Evolutionary conservation across 1,140 invertebrate species (phyloP), one percentile per base, ranked within the genome.

Genomic region (Anastrepha obliqua): DNA sequence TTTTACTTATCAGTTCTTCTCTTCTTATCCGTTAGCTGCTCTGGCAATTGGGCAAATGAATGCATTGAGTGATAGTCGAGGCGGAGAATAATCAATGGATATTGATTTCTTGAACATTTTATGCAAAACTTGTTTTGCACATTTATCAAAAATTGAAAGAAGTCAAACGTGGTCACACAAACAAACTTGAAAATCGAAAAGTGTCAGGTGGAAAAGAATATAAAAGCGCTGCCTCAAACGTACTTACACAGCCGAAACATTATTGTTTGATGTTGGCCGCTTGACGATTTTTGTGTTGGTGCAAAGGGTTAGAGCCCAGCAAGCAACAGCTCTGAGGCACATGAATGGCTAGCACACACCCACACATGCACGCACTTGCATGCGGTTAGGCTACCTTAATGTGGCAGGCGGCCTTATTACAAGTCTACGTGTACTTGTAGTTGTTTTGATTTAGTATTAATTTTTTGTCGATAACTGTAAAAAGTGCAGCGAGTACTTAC

Each of bases 61-160:
- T 44, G 39, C 67, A 55, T 55, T 44, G 39, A 74, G 13, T 15
- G 44, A 11, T 81, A 55, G 74, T n/a, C 15, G 13, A 17, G 15
- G 60, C 29, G 29, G 1, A 47, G 13, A 74, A 42, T 74, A 74
- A 7, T 74, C 17, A 44, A 64, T 86, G 39, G 2, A 42, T 47
- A 74, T 29, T 64, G 85, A 62, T 47, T 86, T 62, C 39, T 62
- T 42, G 44, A 60, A 86, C 60, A 60, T 60, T 86, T 87, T 67
- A 65, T 87, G 86, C 59, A 87, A 87, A 65, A 87, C 62, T 65
- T 87, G 86, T 67, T 87, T 60, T 20, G 47, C 86, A 87, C 86
- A 62, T 87, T 81, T 81, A 81, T 86, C 85, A 60, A 62, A 86
- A 62, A 86, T 86, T 86, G 85, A 86, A 62, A 60, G 85, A 42